phyloP scores from a whole-genome alignment of 2,113 vertebrate species.

The Otolemur garnettii region DNA sequence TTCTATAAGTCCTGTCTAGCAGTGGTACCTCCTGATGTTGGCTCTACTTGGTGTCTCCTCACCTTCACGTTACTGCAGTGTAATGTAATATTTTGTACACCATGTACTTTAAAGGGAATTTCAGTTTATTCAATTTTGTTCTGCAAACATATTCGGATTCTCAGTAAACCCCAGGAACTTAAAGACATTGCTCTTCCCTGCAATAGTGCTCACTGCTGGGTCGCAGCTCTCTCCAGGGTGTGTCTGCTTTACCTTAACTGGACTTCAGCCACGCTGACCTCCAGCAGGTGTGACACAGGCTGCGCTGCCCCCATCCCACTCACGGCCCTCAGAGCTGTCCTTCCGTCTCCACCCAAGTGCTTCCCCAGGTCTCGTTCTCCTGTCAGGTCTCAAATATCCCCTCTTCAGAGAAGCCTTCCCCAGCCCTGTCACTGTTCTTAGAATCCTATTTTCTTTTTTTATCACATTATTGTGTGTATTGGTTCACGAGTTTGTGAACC shows the following conservation, averaged over 20 bases:
- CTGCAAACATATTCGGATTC: neutral
- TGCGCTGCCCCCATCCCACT: neutral
- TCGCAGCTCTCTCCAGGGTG: neutral
- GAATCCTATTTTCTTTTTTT: neutral
- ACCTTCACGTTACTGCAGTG: neutral
- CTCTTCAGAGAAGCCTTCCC: neutral
- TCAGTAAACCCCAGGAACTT: neutral
- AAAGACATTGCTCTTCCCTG: neutral
- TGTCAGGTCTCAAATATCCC: neutral
- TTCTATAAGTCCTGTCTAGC: neutral
- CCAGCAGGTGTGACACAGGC: neutral
- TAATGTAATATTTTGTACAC: neutral
- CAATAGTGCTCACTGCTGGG: too few species aligned
- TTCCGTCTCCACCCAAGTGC: neutral
- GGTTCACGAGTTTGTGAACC: neutral
- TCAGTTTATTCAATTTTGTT: neutral
- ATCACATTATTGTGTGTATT: neutral
- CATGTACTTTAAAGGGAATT: neutral
- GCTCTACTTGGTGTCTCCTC: neutral
- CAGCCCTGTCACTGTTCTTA: neutral
- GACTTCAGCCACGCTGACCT: neutral
- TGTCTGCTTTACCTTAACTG: neutral
- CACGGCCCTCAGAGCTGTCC: neutral
- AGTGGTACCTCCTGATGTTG: neutral
- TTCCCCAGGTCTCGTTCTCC: neutral